phyloP scores from a whole-genome alignment of 2,888 invertebrate genomes.

The Sarcophaga variegata region DNA sequence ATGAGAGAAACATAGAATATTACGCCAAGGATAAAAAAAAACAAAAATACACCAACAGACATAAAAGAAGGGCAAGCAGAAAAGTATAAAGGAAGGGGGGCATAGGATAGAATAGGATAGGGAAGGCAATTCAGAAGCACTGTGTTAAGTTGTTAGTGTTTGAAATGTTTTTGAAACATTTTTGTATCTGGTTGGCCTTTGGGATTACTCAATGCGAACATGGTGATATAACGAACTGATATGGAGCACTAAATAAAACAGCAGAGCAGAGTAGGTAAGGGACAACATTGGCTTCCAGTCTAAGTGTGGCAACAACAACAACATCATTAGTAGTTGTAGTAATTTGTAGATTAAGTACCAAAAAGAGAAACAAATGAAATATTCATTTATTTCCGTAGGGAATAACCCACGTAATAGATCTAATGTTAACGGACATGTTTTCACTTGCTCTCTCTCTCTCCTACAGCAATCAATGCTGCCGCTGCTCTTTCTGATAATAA shows the following conservation, averaged over 20 bases:
- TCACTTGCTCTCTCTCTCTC: background rate
- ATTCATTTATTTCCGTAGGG: slow-evolving; percentile 61
- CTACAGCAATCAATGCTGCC: background rate
- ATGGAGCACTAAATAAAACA: background rate
- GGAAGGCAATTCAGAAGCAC: background rate
- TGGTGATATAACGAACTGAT: slow-evolving; percentile 7
- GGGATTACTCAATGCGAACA: background rate
- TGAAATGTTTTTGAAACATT: slow-evolving; percentile 20
- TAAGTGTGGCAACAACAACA: slow-evolving; percentile 9
- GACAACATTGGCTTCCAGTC: background rate
- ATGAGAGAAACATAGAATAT: slow-evolving; percentile 22
- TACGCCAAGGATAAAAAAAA: background rate
- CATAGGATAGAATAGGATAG: background rate
- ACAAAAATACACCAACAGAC: background rate
- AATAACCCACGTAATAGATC: slow-evolving; percentile 60
- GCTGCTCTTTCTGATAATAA: slow-evolving; percentile 1
- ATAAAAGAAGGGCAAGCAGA: background rate
- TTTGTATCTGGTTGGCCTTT: slow-evolving; percentile 13
- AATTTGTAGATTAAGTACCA: slow-evolving; percentile 62
- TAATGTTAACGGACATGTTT: slow-evolving; percentile 54
- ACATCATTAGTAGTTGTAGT: slow-evolving; percentile 46
- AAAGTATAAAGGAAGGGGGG: too few relatives aligned
- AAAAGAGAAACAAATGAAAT: slow-evolving; percentile 61
- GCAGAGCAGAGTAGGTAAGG: background rate
- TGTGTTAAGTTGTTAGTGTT: slow-evolving; percentile 41